Evolutionary conservation across 2,797 vertebrate species (phyloP), one percentile per base, ranked within the genome.

Genomic region (Otolemur crassicaudatus): DNA sequence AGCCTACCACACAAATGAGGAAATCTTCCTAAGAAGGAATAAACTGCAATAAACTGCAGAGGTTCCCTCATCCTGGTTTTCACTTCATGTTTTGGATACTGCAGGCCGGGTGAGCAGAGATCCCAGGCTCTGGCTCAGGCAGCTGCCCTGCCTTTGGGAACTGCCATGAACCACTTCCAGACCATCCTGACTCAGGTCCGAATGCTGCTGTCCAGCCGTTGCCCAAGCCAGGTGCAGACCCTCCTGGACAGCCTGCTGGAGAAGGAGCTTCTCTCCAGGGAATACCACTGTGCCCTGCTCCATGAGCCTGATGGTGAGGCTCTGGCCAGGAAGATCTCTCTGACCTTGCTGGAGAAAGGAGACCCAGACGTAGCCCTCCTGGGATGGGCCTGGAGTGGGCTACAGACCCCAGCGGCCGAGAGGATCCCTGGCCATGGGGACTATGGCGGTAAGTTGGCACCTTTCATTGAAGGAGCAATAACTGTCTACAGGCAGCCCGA

Each of bases 321-420:
- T 56, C 95, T 98, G 0, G 98, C 98, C 19, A 97, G 99, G 91
- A 98, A 98, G 89, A 98, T 99, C 61, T 98, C 99, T 11, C 96
- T 99, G 34, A 98, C 98, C 14, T 93, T 99, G 79, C 98, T 99
- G 98, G 98, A 98, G 96, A 98, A 98, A 83, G 98, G 97, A 97
- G 97, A 98, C 40, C 34, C 94, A 4, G 97, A 96, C 12, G 19
- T 96, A 77, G 94, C 91, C 19, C 53, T 95, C 61, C 63, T 61
- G 83, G 95, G 63, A 5, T 70, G 96, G 88, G 69, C 8, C 49
- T 90, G 80, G 94, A 95, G 43, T 37, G 91, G 90, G 80, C 70
- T 75, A 43, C 97, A 94, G 96, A 46, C 34, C 25, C 90, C 85
- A 1, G 61, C 1, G 0, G 4, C 60, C 0, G 84, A 96, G 37